Percentiles rank a stretch among this genome's conserved stretches.
phyloP scores from a whole-genome alignment of 2,113 vertebrate species.

The Thunnus maccoyii region DNA sequence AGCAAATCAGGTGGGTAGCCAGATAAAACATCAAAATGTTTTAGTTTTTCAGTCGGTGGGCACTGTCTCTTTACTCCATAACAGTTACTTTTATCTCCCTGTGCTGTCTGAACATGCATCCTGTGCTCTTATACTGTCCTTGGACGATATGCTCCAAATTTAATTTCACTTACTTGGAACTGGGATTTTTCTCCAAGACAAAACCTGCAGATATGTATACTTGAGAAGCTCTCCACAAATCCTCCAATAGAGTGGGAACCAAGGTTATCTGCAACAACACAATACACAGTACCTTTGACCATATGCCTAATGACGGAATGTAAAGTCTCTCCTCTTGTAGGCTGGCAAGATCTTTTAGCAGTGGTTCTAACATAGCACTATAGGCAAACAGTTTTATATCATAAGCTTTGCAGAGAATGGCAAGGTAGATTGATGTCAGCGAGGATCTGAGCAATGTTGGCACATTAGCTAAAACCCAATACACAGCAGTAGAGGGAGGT shows the following conservation, averaged over 20 bases:
- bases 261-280: constrained; percentile 29
- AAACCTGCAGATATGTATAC: not conserved
- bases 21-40: constrained; percentile 13
- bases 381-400: not conserved
- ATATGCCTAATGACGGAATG: not conserved
- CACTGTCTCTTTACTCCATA: constrained; percentile 5
- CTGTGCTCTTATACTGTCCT: not conserved
- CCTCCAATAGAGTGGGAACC: not conserved
- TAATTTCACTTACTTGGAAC: constrained; percentile 6
- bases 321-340: not conserved
- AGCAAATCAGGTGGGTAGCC: not conserved
- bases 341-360: not conserved
- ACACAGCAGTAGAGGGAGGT: not conserved
- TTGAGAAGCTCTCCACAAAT: constrained; percentile 25
- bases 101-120: too few species aligned
- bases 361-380: not conserved
- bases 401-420: not conserved
- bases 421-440: not conserved
- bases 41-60: not conserved
- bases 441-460: not conserved
- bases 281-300: constrained; percentile 11
- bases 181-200: constrained; percentile 17
- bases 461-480: not conserved
- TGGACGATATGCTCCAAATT: not conserved
- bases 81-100: too few species aligned